Percentiles rank a stretch among this genome's conserved stretches.
Evolutionary conservation across 1,140 invertebrate genomes (phyloP).

Genomic region (Heliconius nattereri): DNA sequence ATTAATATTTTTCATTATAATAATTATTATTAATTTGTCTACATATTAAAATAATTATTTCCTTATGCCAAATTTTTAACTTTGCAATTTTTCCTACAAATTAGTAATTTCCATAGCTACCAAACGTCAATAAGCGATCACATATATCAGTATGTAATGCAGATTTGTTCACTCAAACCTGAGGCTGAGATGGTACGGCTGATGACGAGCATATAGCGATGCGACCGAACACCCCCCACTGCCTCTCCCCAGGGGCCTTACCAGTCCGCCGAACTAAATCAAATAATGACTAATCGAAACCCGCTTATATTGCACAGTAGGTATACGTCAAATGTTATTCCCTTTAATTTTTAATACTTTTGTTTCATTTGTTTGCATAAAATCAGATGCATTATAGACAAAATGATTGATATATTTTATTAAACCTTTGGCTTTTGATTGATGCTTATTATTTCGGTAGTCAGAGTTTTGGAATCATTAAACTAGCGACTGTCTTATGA

Average conservation of each 20-base stretch:
- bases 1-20: not conserved
- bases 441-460: slow-evolving; percentile 81
- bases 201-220: slow-evolving; percentile 66
- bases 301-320: slow-evolving; percentile 80
- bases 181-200: slow-evolving; percentile 69
- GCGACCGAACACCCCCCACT: slow-evolving; percentile 67
- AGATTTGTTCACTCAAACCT: slow-evolving; percentile 49
- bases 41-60: too few species aligned
- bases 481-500: slow-evolving; percentile 72
- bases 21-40: not conserved
- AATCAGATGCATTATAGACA: slow-evolving; percentile 77
- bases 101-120: not conserved
- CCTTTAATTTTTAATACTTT: slow-evolving; percentile 75
- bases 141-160: slow-evolving; percentile 36
- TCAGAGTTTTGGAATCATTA: slow-evolving; percentile 79
- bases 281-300: slow-evolving; percentile 82
- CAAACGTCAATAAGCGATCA: not conserved
- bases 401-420: slow-evolving; percentile 78
- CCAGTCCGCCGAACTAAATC: slow-evolving; percentile 76
- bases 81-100: not conserved
- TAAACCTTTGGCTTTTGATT: slow-evolving; percentile 75
- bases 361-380: slow-evolving; percentile 76
- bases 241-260: slow-evolving; percentile 65
- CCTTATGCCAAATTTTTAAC: too few species aligned
- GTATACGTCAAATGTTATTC: slow-evolving; percentile 79